phyloP scores from a whole-genome alignment of 2,113 vertebrate genomes.

The Campylomormyrus tamandua region DNA sequence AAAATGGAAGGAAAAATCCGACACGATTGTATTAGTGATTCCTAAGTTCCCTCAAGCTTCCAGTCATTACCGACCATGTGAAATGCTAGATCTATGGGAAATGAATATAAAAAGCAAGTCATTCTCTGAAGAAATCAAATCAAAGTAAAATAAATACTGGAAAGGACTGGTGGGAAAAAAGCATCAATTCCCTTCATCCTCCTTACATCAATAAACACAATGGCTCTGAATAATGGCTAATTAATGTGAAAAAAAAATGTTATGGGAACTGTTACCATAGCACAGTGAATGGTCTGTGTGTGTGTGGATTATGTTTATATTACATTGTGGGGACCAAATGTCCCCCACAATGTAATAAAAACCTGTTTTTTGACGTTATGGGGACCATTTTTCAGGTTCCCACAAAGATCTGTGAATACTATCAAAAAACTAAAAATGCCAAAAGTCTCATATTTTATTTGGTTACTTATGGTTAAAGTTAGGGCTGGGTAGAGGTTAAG shows the following conservation, averaged over 20 bases:
- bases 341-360: too few species aligned
- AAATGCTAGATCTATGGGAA: not conserved
- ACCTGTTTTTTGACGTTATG: too few species aligned
- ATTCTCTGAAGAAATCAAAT: not conserved
- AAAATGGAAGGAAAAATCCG: not conserved
- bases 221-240: slow-evolving; percentile 14
- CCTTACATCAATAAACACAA: slow-evolving; percentile 20
- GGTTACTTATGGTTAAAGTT: too few species aligned
- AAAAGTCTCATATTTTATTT: too few species aligned
- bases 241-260: slow-evolving; percentile 13
- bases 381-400: too few species aligned
- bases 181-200: slow-evolving; percentile 10
- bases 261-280: slow-evolving; percentile 25
- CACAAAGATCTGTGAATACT: too few species aligned
- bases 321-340: too few species aligned
- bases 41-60: not conserved
- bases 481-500: too few species aligned
- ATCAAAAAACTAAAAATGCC: too few species aligned
- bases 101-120: slow-evolving; percentile 1
- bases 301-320: not conserved
- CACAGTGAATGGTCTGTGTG: not conserved
- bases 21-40: not conserved
- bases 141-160: slow-evolving; percentile 27
- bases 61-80: not conserved
- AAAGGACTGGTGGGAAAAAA: not conserved